Conservation (phyloP, 2,888 invertebrate genomes). For the Caenorhabditis imperialis region DNA sequence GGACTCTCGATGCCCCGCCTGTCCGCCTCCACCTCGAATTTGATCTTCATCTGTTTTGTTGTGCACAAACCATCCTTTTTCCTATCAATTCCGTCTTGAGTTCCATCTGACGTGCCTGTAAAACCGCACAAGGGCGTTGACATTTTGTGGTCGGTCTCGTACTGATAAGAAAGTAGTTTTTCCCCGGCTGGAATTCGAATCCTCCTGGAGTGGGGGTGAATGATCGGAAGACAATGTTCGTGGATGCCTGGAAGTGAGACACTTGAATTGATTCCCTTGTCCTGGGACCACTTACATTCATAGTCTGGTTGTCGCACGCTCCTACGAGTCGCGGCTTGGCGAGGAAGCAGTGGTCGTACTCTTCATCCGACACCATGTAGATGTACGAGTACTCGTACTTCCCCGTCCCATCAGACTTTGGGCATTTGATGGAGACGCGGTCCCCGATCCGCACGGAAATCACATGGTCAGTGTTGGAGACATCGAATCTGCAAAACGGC, state of each 20-base stretch:
- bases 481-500: slow-evolving; percentile 61
- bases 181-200: slow-evolving; percentile 74
- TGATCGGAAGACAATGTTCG: slow-evolving; percentile 76
- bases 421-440: slow-evolving; percentile 73
- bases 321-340: slow-evolving; percentile 55
- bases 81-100: slow-evolving; percentile 70
- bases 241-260: slow-evolving; percentile 57
- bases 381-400: slow-evolving; percentile 74
- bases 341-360: slow-evolving; percentile 65
- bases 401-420: slow-evolving; percentile 56
- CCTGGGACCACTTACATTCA: slow-evolving; percentile 31
- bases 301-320: slow-evolving; percentile 61
- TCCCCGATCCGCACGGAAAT: slow-evolving; percentile 73
- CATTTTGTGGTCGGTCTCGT: slow-evolving; percentile 26
- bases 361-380: slow-evolving; percentile 71
- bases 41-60: slow-evolving; percentile 75
- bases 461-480: slow-evolving; percentile 76
- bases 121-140: slow-evolving; percentile 8
- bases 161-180: slow-evolving; percentile 76
- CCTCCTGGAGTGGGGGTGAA: slow-evolving; percentile 77
- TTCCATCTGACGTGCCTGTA: slow-evolving; percentile 76
- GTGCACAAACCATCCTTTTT: slow-evolving; percentile 73
- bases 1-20: slow-evolving; percentile 48
- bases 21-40: slow-evolving; percentile 70
- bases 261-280: not conserved